A percentile compares a stretch with the other conserved stretches of the same genome.
These are phyloP conservation scores for Apostichopus japonicus DNA, from an alignment of 35 echinoderm and acorn worm genomes.

Conservation along the genomic window DNA sequence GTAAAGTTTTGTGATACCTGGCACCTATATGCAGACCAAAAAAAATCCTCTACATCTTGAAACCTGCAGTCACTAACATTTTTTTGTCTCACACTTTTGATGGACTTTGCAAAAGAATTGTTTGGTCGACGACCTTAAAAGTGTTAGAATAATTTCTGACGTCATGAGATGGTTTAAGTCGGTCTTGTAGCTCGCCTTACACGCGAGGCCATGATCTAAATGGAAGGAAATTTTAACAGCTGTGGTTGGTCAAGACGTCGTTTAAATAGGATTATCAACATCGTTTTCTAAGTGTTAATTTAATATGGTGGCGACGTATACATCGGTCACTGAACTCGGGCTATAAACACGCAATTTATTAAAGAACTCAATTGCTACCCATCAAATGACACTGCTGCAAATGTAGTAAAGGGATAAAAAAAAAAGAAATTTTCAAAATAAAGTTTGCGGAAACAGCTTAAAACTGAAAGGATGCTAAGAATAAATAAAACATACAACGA, in stretches of 20 bases:
- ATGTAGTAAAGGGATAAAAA: background rate
- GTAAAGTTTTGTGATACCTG: background rate
- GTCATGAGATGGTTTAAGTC: background rate
- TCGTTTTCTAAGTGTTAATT: constrained; percentile 17
- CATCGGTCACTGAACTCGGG: constrained; percentile 22
- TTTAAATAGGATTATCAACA: background rate
- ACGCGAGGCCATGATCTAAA: background rate
- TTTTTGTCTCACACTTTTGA: background rate
- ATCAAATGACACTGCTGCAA: background rate
- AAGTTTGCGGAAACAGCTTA: too few relatives aligned
- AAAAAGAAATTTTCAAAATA: too few relatives aligned
- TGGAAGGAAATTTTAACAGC: background rate
- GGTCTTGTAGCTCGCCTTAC: background rate
- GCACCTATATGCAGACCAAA: too few relatives aligned
- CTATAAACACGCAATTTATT: background rate
- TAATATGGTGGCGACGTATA: constrained; percentile 13
- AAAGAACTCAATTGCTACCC: background rate
- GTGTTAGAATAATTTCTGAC: background rate
- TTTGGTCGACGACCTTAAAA: background rate
- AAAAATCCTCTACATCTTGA: too few relatives aligned
- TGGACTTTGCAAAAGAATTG: background rate
- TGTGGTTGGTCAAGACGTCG: constrained; percentile 3
- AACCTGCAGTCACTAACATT: background rate
- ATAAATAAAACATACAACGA: too few relatives aligned
- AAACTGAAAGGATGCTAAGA: too few relatives aligned